Evolutionary conservation across 2,888 invertebrate genomes (phyloP), one percentile per base, ranked within the genome.

Genomic region (Pimpla rufipes): DNA sequence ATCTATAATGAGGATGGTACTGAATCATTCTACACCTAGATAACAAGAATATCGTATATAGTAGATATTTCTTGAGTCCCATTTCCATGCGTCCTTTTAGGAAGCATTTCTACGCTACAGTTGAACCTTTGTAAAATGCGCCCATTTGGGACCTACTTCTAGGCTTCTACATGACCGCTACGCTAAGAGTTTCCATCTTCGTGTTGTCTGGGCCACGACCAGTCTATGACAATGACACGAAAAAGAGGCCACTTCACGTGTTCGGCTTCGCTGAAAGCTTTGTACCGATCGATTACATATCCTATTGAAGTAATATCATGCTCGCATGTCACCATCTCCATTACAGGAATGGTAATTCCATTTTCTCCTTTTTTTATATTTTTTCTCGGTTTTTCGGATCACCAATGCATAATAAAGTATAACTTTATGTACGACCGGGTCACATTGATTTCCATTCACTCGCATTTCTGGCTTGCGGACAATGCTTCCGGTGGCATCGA

Each of bases 401-500:
- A 47, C 23, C 47, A 67, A 23, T n/a, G 29, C 67, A 67, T 67
- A 67, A 47, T 67, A 67, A n/a, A 67, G 29, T 23, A 67, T n/a
- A 13, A 47, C 47, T 29, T 47, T 47, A 35, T 67, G 67, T 29
- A 29, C 2, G 23, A 29, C 47, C 7, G 47, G 47, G 29, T 67
- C 67, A 8, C 67, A 47, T 47, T 67, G 21, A 47, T 67, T 45
- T 23, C 47, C 23, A 29, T 67, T 67, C 0, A 67, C 6, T 29
- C 23, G 47, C 13, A 67, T 47, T 67, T 47, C 67, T 16, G 67
- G 67, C 16, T 67, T 67, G n/a, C 67, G 66, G 21, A 67, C 67
- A 13, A 67, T 29, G 29, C 47, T 23, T 7, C 67, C 67, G 2
- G 47, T 67, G 23, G 67, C 67, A 29, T 67, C 47, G n/a, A 47